Base-by-base conservation (phyloP, 2,797 vertebrate genomes). In the Spea hammondii region DNA sequence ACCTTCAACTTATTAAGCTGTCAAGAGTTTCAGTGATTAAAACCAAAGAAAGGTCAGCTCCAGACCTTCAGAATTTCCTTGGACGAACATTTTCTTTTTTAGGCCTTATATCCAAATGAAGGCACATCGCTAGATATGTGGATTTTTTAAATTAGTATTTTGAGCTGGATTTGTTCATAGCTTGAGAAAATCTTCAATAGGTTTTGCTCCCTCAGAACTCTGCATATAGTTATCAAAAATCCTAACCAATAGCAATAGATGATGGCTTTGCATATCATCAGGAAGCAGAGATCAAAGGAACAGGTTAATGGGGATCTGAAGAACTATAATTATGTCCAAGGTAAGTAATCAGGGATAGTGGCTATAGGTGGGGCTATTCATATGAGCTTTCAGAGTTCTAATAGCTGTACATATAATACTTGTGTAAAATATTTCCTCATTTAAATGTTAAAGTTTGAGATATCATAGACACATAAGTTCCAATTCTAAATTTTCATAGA, bases 1-100 rank as follows among this genome's bases (percentile, higher is more conserved):
- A 97, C 96, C 95, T 97, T 96, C 95, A 95, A 95, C 93, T 97
- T 98, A 97, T 97, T 97, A 98, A 98, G 94, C 93, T 98, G 95
- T 98, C 91, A 88, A 94, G 94, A 95, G 93, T 95, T 96, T 94
- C 93, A 95, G 94, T 98, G 96, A 98, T 98, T 99, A 98, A 98
- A 98, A 98, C 95, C 94, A 95, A 96, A 94, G 93, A 96, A 96
- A 97, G 96, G 95, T 98, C 96, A 97, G 89, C 87, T 75, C 78
- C 85, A 94, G 95, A 97, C 95, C 94, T 95, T 97, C 92, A 90
- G 91, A 92, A 92, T 95, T 94, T 95, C 92, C 88, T 91, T 92
- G 91, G 88, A 89, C 91, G 95, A 92, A 89, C 94, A 95, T 95
- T 96, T 97, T 95, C 93, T 62, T 62, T 62, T 94, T 92, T 89